These are phyloP conservation scores for Vulpes lagopus DNA, from an alignment of 2,113 vertebrate genomes.

Conservation along the genomic window DNA sequence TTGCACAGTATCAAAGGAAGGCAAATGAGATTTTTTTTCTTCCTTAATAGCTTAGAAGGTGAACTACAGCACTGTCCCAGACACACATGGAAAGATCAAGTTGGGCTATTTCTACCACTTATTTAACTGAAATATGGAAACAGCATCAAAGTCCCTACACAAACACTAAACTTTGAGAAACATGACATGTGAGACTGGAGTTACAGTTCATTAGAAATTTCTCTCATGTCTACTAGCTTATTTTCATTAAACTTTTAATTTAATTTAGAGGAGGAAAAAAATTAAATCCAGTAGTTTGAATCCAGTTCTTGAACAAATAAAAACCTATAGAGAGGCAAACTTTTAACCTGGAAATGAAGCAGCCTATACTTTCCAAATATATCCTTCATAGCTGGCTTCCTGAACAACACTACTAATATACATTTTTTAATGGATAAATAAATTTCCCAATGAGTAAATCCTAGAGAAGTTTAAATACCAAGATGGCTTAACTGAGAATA, in stretches of 20 bases:
- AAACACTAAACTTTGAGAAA: not conserved
- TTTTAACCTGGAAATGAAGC: not conserved
- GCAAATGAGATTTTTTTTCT: not conserved
- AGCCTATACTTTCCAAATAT: not conserved
- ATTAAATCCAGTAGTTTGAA: not conserved
- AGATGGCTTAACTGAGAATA: not conserved
- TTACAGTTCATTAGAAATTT: not conserved
- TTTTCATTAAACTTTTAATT: conserved; percentile 51
- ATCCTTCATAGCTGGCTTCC: not conserved
- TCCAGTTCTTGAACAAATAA: not conserved
- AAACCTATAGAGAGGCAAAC: not conserved
- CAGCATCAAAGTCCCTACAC: not conserved
- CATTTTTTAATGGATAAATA: not conserved
- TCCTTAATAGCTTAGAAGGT: not conserved
- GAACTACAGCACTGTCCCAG: not conserved
- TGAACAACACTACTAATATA: not conserved
- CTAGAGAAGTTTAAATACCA: not conserved
- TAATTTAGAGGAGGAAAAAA: not conserved
- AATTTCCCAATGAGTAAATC: not conserved
- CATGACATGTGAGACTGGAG: not conserved
- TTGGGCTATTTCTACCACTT: not conserved
- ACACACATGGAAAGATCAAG: not conserved
- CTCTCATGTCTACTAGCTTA: not conserved
- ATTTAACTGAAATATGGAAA: not conserved
- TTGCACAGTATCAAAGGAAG: not conserved